Evolutionary conservation across 2,113 vertebrate species (phyloP), one percentile per base, ranked within the genome.

Genomic region (Bothrops jararaca): DNA sequence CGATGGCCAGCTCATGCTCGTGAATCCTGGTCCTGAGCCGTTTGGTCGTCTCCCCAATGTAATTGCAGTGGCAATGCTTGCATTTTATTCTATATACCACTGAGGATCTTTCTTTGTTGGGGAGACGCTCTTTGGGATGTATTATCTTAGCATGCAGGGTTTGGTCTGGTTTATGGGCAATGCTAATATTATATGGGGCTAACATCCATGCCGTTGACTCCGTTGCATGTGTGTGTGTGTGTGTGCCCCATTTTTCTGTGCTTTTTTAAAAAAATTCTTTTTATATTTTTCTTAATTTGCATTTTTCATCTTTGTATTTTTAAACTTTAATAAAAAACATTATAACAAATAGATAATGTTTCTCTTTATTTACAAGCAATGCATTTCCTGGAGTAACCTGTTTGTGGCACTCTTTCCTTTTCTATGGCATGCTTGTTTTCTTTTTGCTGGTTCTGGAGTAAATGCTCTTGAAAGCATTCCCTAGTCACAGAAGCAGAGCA

Each of bases 321-420:
- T n/a, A 64, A 64, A 64, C 29, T 64, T 64, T n/a, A 64, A 64
- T 60, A 64, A n/a, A 13, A 13, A n/a, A n/a, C 29, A 5, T 64
- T 64, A 64, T 64, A 64, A 60, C 24, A 29, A 24, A 23, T 58
- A 58, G 54, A 50, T 93, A 34, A 86, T 10, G 86, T 91, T 89
- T 48, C n/a, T 45, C 56, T 91, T 34, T 56, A 92, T 20, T 69
- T 7, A 54, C 64, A 93, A 64, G 54, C 48, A 89, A 5, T 92
- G 87, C 56, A 56, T 12, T 91, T 92, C 34, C n/a, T 64, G n/a
- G 39, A 53, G 64, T 86, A 39, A 57, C 92, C 92, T 86, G 80
- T 54, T 8, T 90, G 89, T 93, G 92, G 89, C 13, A 48, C 92
- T 93, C 89, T 86, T 64, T 50, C 42, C 80, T 90, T 90, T 93